Percentiles rank a stretch among this genome's conserved stretches.
Conservation (phyloP, 2,888 invertebrate species). For the Enchytraeus crypticus region DNA sequence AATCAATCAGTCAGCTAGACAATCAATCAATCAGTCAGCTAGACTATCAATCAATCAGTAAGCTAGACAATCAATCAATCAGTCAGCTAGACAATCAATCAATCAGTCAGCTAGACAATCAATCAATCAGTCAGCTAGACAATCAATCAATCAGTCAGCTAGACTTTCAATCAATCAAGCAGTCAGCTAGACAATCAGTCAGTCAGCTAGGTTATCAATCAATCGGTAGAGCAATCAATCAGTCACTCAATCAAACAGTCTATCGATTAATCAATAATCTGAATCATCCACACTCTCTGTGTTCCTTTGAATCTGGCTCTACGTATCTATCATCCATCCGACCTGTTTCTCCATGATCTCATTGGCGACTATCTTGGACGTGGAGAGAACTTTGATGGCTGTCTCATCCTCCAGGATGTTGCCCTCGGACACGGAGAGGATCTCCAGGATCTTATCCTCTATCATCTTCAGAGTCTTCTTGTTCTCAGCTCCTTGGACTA, state of each 20-base stretch:
- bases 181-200: too few relatives aligned
- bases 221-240: not conserved
- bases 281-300: not conserved
- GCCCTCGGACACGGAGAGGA: conserved; percentile 50
- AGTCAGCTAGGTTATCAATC: too few relatives aligned
- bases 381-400: conserved; percentile 50
- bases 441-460: conserved; percentile 32
- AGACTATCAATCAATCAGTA: too few relatives aligned
- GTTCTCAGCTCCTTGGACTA: conserved; percentile 50
- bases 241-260: not conserved
- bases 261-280: not conserved
- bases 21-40: too few relatives aligned
- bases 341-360: conserved; percentile 52
- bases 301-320: too few relatives aligned
- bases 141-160: too few relatives aligned
- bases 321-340: not conserved
- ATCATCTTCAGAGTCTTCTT: conserved; percentile 33
- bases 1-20: too few relatives aligned
- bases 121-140: too few relatives aligned
- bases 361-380: conserved; percentile 50
- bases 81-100: too few relatives aligned
- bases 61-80: too few relatives aligned
- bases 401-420: conserved; percentile 53
- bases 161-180: too few relatives aligned
- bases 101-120: too few relatives aligned